Base-by-base conservation (phyloP, 2,888 invertebrate genomes). In the Habroteleia sp. region DNA sequence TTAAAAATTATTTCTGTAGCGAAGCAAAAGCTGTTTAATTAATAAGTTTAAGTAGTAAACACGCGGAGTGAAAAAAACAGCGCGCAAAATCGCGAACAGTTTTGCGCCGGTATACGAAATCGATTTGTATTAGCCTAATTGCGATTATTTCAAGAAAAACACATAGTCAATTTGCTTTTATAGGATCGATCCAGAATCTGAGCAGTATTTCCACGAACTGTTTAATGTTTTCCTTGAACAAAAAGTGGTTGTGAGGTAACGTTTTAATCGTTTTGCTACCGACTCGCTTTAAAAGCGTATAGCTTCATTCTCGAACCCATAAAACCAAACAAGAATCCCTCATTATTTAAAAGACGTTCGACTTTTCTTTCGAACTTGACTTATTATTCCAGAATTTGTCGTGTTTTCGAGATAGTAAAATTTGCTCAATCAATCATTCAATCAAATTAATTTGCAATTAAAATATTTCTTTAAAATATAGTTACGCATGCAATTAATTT, bases 151-250 rank as follows among this genome's bases (percentile, higher is more conserved):
- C 20, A 44, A 52, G 39, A 44, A 13, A 66, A 73, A 60, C 60
- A 74, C 52, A 62, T 11, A 72, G 63, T 44, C 33, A 48, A 56
- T 78, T 58, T 79, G 77, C 69, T 80, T 80, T 80, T 82, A 39
- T 83, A 87, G 86, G 81, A 79, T 69, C 46, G 86, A 87, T 80
- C 84, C 83, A 68, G 83, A 82, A 65, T 88, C 86, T 7, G 82
- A 85, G 73, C 54, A 79, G 72, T 87, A 84, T 81, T 85, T 87
- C 80, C 72, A 83, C 77, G 81, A 86, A 79, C 82, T 87, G 60
- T 86, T 87, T 83, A 85, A 87, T 78, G 78, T 84, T 82, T 81
- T 83, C 71, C 73, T 76, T 60, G 58, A 69, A 63, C 69, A 44
- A 73, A 76, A 74, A 77, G 68, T 74, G 50, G 56, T 77, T 39